These are phyloP conservation scores for Cyclophora albipunctata DNA, from an alignment of 2,888 invertebrate species.

Conservation along the genomic window DNA sequence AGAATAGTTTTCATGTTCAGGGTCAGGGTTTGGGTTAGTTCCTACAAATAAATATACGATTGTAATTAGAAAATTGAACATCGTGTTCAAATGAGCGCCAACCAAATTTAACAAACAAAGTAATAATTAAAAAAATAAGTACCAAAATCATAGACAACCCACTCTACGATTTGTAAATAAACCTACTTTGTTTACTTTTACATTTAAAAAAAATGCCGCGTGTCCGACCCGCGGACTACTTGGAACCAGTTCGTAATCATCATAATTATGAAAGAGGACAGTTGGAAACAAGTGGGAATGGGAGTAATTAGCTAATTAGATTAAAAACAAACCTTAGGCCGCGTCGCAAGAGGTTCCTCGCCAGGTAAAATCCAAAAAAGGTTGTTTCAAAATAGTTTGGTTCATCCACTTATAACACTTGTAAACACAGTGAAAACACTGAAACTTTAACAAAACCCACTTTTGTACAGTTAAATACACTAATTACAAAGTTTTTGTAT, in stretches of 20 bases:
- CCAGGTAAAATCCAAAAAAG: constrained; percentile 21
- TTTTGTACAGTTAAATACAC: constrained; percentile 11
- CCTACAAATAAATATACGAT: not conserved
- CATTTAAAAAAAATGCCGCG: constrained; percentile 35
- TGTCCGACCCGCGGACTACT: constrained; percentile 27
- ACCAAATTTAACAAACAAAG: not conserved
- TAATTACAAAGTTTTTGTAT: constrained; percentile 13
- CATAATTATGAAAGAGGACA: no score
- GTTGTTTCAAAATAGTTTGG: constrained; percentile 13
- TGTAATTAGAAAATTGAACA: no score
- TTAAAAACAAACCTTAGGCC: constrained; percentile 15
- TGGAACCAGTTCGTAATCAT: constrained; percentile 8
- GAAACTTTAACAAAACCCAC: constrained; percentile 14
- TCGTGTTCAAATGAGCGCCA: not conserved
- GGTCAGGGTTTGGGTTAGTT: not conserved
- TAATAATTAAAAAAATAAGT: not conserved
- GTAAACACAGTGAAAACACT: constrained; percentile 16
- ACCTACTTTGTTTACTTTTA: constrained; percentile 34
- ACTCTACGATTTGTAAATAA: constrained; percentile 5
- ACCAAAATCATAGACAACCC: no score
- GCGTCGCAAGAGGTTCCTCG: constrained; percentile 14
- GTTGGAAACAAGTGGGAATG: not conserved
- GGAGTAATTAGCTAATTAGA: constrained; percentile 1
- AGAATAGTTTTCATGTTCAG: no score
- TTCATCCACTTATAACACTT: constrained; percentile 17